These are phyloP conservation scores for Strix occidentalis DNA, from an alignment of 2,797 vertebrate genomes.

Conservation along the genomic window DNA sequence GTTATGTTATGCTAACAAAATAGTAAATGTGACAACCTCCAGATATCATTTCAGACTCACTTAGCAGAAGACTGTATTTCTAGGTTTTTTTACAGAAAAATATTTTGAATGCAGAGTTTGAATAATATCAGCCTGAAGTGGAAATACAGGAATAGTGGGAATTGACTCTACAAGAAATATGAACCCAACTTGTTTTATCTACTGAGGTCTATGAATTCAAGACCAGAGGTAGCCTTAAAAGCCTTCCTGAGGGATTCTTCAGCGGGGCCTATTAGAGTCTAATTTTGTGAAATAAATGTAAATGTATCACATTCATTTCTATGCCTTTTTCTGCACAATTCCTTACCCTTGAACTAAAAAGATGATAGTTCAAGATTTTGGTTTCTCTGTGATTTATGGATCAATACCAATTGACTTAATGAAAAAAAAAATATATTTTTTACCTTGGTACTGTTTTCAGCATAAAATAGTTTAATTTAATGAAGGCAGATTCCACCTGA, in stretches of 20 bases:
- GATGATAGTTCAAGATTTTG: background rate
- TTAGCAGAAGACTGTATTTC: background rate
- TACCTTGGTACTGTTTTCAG: background rate
- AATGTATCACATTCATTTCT: background rate
- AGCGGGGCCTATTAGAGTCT: background rate
- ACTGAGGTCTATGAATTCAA: background rate
- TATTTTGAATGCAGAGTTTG: background rate
- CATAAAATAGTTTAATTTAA: background rate
- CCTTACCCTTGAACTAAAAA: background rate
- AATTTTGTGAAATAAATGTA: background rate
- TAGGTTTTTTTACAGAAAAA: background rate
- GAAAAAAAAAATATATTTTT: background rate
- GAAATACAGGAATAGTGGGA: background rate
- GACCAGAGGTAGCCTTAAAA: background rate
- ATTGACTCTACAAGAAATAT: background rate
- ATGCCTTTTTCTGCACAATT: background rate
- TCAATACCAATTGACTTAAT: background rate
- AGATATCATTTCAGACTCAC: background rate
- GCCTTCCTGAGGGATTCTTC: background rate
- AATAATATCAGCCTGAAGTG: background rate
- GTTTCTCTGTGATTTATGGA: background rate
- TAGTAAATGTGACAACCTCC: background rate
- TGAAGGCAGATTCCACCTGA: background rate
- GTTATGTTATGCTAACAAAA: background rate
- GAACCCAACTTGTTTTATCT: background rate